Conservation (phyloP, 2,888 invertebrate genomes). For the Dendrolimus houi region DNA sequence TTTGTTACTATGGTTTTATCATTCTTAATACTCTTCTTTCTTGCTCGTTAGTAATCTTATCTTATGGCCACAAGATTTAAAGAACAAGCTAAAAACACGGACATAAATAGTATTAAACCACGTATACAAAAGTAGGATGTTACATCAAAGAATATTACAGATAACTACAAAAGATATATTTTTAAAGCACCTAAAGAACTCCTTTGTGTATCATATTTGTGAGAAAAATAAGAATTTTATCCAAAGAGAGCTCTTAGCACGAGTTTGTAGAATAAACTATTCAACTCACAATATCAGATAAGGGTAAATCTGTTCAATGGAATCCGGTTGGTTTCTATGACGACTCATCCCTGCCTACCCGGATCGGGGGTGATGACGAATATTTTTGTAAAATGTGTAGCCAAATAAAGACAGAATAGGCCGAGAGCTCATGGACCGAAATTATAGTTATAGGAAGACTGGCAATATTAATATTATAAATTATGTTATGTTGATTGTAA, state of each 20-base stretch:
- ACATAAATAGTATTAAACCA: no score
- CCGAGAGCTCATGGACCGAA: no score
- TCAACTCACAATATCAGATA: conserved; percentile 60
- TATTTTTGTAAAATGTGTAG: background rate
- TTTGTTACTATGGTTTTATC: no score
- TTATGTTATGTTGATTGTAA: no score
- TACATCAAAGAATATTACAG: background rate
- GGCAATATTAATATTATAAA: no score
- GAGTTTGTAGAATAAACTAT: conserved; percentile 57
- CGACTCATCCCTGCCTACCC: conserved; percentile 39
- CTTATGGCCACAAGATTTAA: no score
- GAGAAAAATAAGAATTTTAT: conserved; percentile 39
- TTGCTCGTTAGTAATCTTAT: no score
- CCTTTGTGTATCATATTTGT: conserved; percentile 7
- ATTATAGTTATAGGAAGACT: background rate
- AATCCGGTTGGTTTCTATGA: conserved; percentile 55
- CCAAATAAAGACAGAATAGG: background rate
- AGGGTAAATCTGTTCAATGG: conserved; percentile 59
- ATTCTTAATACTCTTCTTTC: no score
- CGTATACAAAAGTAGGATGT: background rate
- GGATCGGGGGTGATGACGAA: background rate
- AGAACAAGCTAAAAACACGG: no score
- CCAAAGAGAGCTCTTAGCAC: conserved; percentile 39
- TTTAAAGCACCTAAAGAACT: background rate
- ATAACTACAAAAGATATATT: background rate